Evolutionary conservation across 1,140 invertebrate genomes (phyloP).

Genomic region (Brachionus rubens): DNA sequence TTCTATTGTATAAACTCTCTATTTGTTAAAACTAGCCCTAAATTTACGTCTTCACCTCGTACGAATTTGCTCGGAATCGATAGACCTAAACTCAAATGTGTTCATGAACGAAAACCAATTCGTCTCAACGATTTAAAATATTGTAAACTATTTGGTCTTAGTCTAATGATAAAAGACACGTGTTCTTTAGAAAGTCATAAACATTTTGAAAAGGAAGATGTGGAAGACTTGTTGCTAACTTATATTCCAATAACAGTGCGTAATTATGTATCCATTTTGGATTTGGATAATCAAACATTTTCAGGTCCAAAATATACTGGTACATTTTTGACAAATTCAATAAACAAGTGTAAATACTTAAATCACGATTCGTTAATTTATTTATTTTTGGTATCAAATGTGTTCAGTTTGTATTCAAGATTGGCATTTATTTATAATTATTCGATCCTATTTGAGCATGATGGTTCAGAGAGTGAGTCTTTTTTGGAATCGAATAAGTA

Average conservation of each 20-base stretch:
- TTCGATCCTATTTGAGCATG: conserved; percentile 2
- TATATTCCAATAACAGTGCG: conserved; percentile 30
- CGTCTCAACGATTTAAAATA: conserved; percentile 17
- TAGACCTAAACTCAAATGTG: conserved; percentile 15
- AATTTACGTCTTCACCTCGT: conserved; percentile 32
- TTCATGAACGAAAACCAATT: conserved; percentile 28
- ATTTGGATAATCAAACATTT: conserved; percentile 9
- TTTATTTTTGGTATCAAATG: conserved; percentile 22
- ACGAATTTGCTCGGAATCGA: neutral
- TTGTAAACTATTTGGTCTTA: conserved; percentile 39
- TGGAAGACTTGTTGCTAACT: neutral
- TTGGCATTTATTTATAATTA: conserved; percentile 10
- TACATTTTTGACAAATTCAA: neutral
- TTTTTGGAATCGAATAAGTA: neutral
- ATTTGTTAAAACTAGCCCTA: neutral
- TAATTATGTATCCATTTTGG: conserved; percentile 43
- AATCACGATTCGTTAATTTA: neutral
- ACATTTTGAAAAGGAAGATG: conserved; percentile 5
- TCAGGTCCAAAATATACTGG: conserved; percentile 33
- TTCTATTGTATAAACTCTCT: conserved; percentile 27
- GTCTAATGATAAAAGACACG: neutral
- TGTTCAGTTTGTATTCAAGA: conserved; percentile 21
- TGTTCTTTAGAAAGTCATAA: neutral
- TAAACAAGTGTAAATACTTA: conserved; percentile 11
- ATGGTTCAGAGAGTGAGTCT: neutral